These are phyloP conservation scores for Taeniopygia guttata DNA, from an alignment of 2,797 vertebrate genomes.

Conservation along the genomic window DNA sequence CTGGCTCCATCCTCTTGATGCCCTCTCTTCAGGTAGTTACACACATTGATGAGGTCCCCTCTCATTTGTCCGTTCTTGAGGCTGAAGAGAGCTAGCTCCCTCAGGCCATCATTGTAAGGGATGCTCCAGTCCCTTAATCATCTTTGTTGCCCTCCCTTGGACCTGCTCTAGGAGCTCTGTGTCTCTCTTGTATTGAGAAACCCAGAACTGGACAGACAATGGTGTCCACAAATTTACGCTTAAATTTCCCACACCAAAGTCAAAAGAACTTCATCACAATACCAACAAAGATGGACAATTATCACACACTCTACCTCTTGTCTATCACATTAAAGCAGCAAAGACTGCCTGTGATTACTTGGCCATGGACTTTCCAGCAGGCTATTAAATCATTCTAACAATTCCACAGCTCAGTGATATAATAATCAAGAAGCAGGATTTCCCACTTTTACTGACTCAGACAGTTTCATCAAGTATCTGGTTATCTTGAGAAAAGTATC, in stretches of 20 bases:
- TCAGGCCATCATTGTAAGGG: neutral
- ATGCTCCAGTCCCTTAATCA: neutral
- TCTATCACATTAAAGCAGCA: neutral
- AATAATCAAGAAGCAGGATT: neutral
- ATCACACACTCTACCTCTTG: neutral
- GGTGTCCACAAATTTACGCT: neutral
- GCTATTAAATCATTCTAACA: neutral
- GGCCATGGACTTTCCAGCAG: neutral
- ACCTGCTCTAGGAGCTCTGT: rapidly evolving
- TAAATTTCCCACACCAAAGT: neutral
- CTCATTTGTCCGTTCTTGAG: neutral
- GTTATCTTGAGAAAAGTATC: neutral
- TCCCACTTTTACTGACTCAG: neutral
- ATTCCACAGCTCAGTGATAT: neutral
- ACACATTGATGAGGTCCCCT: neutral
- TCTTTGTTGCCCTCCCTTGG: neutral
- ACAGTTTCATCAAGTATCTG: rapidly evolving
- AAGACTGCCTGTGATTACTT: neutral
- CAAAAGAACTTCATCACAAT: neutral
- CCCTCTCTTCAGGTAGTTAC: neutral
- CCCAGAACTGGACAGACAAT: neutral
- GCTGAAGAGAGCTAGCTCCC: neutral
- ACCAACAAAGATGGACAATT: neutral
- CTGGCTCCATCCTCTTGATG: neutral
- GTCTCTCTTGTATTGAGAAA: neutral